These are phyloP conservation scores for Felis chaus DNA, from an alignment of 2,113 vertebrate species.

Conservation along the genomic window DNA sequence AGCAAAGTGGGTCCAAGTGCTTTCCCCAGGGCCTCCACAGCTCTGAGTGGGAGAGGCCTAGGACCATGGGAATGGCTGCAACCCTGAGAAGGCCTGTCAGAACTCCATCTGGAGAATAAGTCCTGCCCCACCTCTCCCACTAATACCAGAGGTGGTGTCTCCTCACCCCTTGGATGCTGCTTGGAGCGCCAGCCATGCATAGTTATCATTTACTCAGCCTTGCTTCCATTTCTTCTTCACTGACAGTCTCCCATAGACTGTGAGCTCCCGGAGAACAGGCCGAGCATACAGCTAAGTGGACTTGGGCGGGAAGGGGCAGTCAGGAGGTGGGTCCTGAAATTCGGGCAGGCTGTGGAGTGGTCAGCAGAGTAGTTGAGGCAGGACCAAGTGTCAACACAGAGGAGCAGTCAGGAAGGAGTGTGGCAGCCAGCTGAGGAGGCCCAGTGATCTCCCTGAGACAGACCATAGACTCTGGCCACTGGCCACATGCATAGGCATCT, in stretches of 20 bases:
- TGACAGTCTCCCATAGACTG: neutral
- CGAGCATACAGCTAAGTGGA: neutral
- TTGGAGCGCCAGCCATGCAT: neutral
- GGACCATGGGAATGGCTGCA: neutral
- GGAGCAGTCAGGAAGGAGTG: neutral
- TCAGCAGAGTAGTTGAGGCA: neutral
- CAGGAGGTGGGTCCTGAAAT: neutral
- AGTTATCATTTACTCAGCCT: neutral
- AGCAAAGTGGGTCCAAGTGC: neutral
- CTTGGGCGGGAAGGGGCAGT: neutral
- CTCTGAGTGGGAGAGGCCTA: neutral
- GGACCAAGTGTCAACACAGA: neutral
- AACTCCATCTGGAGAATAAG: neutral
- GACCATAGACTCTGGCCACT: neutral
- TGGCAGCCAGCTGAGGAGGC: neutral
- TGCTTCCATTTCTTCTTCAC: neutral
- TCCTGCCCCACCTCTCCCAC: neutral
- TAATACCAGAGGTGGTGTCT: neutral
- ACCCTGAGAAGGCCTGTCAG: neutral
- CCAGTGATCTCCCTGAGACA: neutral
- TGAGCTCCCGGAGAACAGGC: neutral
- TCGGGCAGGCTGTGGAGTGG: neutral
- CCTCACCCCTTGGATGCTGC: neutral
- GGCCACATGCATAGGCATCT: neutral
- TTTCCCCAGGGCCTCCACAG: neutral